Percentiles rank a stretch among this genome's conserved stretches.
phyloP scores from a whole-genome alignment of 2,797 vertebrate genomes.

The Mormyrus hasselquistii region DNA sequence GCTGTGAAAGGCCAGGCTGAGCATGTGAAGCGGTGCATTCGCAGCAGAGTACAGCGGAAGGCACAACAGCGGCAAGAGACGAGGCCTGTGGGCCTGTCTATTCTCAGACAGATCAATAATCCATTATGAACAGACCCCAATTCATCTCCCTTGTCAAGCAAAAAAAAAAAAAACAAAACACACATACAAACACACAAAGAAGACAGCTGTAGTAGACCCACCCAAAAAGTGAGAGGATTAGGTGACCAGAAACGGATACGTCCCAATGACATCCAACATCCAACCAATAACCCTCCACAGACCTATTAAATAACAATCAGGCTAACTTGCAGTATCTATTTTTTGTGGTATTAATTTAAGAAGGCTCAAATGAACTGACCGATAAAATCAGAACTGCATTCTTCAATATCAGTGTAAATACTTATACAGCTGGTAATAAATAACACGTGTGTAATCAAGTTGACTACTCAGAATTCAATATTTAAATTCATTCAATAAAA shows the following conservation, averaged over 20 bases:
- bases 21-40: neutral
- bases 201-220: slow-evolving; percentile 58
- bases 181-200: slow-evolving; percentile 64
- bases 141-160: slow-evolving; percentile 59
- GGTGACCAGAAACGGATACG: slow-evolving; percentile 39
- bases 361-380: neutral
- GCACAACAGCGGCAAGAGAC: slow-evolving; percentile 41
- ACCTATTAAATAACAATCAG: neutral
- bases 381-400: neutral
- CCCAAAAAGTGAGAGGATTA: slow-evolving; percentile 36
- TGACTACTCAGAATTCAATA: neutral
- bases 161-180: slow-evolving; percentile 29
- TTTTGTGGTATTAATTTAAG: neutral
- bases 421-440: neutral
- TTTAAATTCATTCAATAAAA: neutral
- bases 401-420: slow-evolving; percentile 2
- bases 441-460: neutral
- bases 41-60: neutral
- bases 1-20: neutral
- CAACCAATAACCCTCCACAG: neutral
- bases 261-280: neutral
- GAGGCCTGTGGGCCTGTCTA: slow-evolving; percentile 63
- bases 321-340: neutral
- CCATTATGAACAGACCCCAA: slow-evolving; percentile 57
- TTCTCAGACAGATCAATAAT: slow-evolving; percentile 86